Conservation (phyloP, 2,113 vertebrate species). For the Rhinoderma darwinii region DNA sequence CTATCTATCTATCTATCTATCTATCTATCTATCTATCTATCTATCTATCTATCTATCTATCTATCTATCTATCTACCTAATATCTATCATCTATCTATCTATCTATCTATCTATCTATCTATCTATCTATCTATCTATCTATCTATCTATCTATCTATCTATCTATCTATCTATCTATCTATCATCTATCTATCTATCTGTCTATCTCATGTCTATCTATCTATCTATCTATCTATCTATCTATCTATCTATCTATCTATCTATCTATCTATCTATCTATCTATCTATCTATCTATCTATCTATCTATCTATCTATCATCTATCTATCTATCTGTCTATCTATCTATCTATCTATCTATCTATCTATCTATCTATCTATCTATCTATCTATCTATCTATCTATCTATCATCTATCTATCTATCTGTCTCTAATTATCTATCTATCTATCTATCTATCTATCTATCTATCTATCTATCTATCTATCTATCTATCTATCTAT, state of each 20-base stretch:
- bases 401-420: not conserved
- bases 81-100: too few species aligned
- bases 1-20: not conserved
- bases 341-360: not conserved
- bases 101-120: too few species aligned
- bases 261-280: not conserved
- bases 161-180: conserved; percentile 1
- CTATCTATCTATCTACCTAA: too few species aligned
- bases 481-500: too few species aligned
- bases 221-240: not conserved
- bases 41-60: too few species aligned
- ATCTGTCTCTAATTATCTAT: too few species aligned
- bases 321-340: not conserved
- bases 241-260: not conserved
- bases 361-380: not conserved
- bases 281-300: too few species aligned
- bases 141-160: not conserved
- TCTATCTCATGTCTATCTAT: not conserved
- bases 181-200: not conserved
- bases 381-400: conserved; percentile 4
- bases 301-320: too few species aligned
- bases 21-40: too few species aligned
- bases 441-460: too few species aligned
- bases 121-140: not conserved
- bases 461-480: too few species aligned